Evolutionary conservation across 2,113 vertebrate genomes (phyloP).

Genomic region (Danio rerio): DNA sequence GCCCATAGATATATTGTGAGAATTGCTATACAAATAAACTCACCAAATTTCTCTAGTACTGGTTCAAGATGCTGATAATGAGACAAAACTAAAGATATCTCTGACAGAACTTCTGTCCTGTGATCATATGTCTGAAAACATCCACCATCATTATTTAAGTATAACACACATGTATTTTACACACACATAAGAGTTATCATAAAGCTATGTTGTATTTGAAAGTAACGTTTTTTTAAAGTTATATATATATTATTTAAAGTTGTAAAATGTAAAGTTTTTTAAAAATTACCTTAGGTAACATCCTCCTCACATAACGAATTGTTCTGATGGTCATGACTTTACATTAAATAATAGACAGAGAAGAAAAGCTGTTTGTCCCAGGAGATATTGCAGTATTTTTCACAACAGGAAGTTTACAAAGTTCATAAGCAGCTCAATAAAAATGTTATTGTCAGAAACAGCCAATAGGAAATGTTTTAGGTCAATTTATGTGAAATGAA

Average conservation of each 20-base stretch:
- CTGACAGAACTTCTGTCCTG: constrained; percentile 83
- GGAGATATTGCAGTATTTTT: background rate
- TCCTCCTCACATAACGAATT: constrained; percentile 80
- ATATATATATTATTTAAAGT: no score
- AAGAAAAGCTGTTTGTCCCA: background rate
- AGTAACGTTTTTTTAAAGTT: no score
- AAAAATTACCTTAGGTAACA: constrained; percentile 84
- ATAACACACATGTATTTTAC: background rate
- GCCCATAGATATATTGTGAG: background rate
- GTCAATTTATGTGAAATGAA: background rate
- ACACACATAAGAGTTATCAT: background rate
- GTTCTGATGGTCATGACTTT: constrained; percentile 73
- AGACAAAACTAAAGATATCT: constrained; percentile 79
- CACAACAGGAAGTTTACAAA: background rate
- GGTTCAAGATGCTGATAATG: constrained; percentile 88
- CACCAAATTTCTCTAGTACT: constrained; percentile 85
- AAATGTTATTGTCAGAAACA: background rate
- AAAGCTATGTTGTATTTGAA: background rate
- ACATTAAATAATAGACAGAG: background rate
- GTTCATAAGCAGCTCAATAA: background rate
- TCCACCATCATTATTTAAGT: background rate
- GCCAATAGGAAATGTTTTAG: constrained; percentile 26
- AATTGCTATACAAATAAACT: constrained; percentile 22
- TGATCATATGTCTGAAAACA: constrained; percentile 83
- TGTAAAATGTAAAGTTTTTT: no score